These are phyloP conservation scores for Raja brachyura DNA, from an alignment of 2,113 vertebrate species.

Conservation along the genomic window DNA sequence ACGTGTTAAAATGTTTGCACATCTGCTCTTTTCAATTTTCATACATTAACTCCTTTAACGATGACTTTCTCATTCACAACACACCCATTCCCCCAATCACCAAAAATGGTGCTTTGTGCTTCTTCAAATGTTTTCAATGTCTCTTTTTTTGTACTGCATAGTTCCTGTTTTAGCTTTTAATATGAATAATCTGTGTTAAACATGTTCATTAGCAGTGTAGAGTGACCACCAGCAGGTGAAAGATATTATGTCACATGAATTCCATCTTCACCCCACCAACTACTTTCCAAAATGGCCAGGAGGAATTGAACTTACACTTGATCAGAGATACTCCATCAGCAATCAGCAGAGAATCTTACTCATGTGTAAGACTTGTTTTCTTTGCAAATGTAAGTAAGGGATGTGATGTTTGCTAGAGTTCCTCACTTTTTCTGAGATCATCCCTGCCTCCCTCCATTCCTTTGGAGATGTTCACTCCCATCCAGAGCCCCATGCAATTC, in stretches of 20 bases:
- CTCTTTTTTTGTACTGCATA: not conserved
- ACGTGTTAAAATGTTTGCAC: not conserved
- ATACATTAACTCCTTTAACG: not conserved
- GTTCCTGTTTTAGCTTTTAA: not conserved
- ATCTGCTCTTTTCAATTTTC: not conserved
- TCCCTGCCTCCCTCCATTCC: not conserved
- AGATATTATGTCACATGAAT: not conserved
- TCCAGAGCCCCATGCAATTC: not conserved
- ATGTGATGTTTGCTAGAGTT: not conserved
- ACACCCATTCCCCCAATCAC: too few relatives aligned
- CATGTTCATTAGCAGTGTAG: too few relatives aligned
- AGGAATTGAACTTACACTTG: not conserved
- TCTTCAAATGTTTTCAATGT: not conserved
- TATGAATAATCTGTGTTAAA: not conserved
- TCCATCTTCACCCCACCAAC: too few relatives aligned
- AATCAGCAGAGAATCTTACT: not conserved
- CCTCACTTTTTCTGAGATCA: not conserved
- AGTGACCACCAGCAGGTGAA: not conserved
- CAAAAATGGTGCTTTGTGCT: not conserved
- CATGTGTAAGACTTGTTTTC: too few relatives aligned
- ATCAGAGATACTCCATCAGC: not conserved
- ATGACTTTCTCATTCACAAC: not conserved
- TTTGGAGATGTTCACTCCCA: not conserved
- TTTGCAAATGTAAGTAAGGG: not conserved
- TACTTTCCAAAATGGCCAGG: not conserved